These are phyloP conservation scores for Drosophila ogumai DNA, from an alignment of 1,140 invertebrate genomes.

Conservation along the genomic window DNA sequence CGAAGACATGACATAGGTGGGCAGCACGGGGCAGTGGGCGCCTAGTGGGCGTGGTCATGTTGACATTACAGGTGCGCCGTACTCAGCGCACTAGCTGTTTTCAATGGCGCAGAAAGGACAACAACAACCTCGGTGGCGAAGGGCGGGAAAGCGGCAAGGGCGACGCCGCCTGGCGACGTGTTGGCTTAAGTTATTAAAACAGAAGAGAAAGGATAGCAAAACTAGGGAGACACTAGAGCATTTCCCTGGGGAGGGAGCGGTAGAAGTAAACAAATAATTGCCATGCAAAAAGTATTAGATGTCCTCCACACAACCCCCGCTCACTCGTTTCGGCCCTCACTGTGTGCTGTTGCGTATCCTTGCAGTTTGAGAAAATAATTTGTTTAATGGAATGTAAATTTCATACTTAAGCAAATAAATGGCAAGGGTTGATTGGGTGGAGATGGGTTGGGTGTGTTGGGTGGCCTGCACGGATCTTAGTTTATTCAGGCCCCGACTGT, in stretches of 20 bases:
- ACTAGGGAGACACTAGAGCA: slow-evolving; percentile 19
- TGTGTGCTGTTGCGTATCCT: slow-evolving; percentile 49
- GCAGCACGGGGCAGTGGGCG: slow-evolving; percentile 26
- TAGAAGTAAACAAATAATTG: slow-evolving; percentile 75
- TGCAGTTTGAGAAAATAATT: slow-evolving; percentile 77
- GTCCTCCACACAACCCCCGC: slow-evolving; percentile 8
- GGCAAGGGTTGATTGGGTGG: slow-evolving; percentile 38
- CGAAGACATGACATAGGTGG: slow-evolving; percentile 63
- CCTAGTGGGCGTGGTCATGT: slow-evolving; percentile 60
- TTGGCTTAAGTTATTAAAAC: slow-evolving; percentile 81
- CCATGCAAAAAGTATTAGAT: slow-evolving; percentile 79
- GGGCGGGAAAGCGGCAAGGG: background rate
- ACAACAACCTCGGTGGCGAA: slow-evolving; percentile 34
- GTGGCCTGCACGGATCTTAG: background rate
- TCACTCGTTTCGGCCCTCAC: background rate
- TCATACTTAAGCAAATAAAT: slow-evolving; percentile 80
- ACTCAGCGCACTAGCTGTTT: slow-evolving; percentile 45
- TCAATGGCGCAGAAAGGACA: slow-evolving; percentile 81
- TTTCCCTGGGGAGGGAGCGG: slow-evolving; percentile 12
- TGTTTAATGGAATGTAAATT: slow-evolving; percentile 83
- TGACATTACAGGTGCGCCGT: slow-evolving; percentile 79
- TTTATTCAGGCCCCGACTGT: slow-evolving; percentile 9
- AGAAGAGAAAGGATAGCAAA: slow-evolving; percentile 52
- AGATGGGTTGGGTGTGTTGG: slow-evolving; percentile 2
- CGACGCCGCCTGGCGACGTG: slow-evolving; percentile 57